Percentiles rank a stretch among this genome's conserved stretches.
These are phyloP conservation scores for Smittia aterrima DNA, from an alignment of 2,888 invertebrate species.

Conservation along the genomic window DNA sequence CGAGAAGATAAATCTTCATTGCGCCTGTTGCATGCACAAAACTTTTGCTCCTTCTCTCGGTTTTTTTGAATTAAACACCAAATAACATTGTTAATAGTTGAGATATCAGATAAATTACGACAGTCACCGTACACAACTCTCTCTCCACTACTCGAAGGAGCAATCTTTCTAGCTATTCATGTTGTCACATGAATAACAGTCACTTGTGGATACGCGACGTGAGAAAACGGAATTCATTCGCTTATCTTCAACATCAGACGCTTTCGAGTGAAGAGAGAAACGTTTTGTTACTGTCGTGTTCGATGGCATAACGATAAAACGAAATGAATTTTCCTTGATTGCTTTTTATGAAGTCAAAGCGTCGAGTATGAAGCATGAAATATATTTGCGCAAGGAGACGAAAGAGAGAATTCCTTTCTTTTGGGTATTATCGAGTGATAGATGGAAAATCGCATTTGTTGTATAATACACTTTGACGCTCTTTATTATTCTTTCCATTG, in stretches of 20 bases:
- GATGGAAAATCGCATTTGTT: conserved; percentile 24
- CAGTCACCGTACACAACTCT: background rate
- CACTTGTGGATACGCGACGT: background rate
- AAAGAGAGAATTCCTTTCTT: background rate
- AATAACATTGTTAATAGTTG: conserved; percentile 16
- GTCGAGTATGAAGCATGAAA: conserved; percentile 20
- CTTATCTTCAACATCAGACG: conserved; percentile 23
- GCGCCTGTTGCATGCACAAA: conserved; percentile 30
- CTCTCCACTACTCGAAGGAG: background rate
- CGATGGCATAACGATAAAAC: conserved; percentile 29
- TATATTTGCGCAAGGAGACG: background rate
- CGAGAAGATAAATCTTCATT: conserved; percentile 40
- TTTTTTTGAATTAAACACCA: background rate
- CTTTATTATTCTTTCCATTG: conserved; percentile 19
- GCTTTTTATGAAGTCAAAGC: conserved; percentile 27
- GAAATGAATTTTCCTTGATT: conserved; percentile 21
- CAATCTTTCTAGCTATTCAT: background rate
- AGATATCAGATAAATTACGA: conserved; percentile 1
- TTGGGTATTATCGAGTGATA: conserved; percentile 2
- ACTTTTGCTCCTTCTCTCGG: background rate
- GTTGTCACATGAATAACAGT: conserved; percentile 13
- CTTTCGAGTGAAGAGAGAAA: conserved; percentile 16
- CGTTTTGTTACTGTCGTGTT: conserved; percentile 32
- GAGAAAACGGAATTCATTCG: background rate
- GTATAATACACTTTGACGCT: conserved; percentile 28